phyloP scores from a whole-genome alignment of 92 coral and sea anemone genomes.

The Meandrina meandrites region DNA sequence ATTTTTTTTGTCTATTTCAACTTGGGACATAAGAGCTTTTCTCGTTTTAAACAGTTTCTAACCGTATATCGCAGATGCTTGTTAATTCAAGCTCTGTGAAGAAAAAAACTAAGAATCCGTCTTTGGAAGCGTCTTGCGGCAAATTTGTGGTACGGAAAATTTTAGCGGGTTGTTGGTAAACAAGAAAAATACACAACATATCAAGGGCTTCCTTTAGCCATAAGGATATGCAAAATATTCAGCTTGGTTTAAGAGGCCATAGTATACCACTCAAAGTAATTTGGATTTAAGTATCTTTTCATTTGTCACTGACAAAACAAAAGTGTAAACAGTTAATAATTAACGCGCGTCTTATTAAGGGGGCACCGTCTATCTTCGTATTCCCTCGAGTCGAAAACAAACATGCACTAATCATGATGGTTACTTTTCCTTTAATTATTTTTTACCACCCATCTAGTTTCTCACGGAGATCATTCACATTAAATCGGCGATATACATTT shows the following conservation, averaged over 20 bases:
- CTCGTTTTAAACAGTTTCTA: too few species aligned
- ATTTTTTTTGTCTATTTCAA: background rate
- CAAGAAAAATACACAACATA: background rate
- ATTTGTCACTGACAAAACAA: background rate
- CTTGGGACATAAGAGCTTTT: background rate
- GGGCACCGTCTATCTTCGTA: background rate
- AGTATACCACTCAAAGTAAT: background rate
- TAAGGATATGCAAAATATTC: background rate
- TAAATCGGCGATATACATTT: background rate
- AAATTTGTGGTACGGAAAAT: background rate
- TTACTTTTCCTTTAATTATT: background rate
- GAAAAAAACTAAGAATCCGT: too few species aligned
- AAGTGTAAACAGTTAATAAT: conserved; percentile 27
- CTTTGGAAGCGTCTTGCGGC: too few species aligned
- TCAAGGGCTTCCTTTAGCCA: background rate
- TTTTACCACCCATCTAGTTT: background rate
- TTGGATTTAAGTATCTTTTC: conserved; percentile 12
- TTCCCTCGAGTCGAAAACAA: background rate
- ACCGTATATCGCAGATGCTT: too few species aligned
- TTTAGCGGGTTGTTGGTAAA: background rate
- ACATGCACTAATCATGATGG: background rate
- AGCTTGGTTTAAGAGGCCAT: background rate
- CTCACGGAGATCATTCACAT: background rate
- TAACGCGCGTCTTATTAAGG: conserved; percentile 11
- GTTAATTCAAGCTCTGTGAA: too few species aligned